Base-by-base conservation (phyloP, 2,888 invertebrate species). In the Athalia rosae region DNA sequence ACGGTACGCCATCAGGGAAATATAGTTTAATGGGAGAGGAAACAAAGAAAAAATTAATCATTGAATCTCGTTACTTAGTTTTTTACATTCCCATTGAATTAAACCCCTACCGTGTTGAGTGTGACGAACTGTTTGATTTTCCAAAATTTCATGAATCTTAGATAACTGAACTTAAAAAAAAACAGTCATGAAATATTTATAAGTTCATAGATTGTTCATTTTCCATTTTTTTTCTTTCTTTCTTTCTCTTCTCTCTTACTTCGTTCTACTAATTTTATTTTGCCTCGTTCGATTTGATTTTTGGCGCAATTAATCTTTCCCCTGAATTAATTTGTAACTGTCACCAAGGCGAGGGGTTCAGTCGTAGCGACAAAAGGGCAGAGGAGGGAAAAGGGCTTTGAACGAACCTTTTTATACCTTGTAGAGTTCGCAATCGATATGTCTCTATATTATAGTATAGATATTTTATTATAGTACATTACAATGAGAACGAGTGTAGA, bases 291-390 rank as follows among this genome's bases (percentile, higher is more conserved):
- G 1, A 11, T 41, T 43, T 43, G n/a, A 1, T 41, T 43, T 62
- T 4, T 11, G 43, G 41, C 8, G 62, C 62, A 43, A 62, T 62
- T 41, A 62, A 62, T 62, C 43, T 62, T 62, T 62, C 15, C 28
- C 11, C 43, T 41, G 62, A 62, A 62, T 62, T 62, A 62, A 62
- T 62, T 62, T 62, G 41, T 62, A 62, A 62, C 62, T 62, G 43
- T 62, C 62, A 43, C 43, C 7, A 43, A n/a, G 3, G 11, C 11
- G 1, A 9, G 11, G 62, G 62, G 62, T 8, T 4, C 28, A 28
- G 28, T 28, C 28, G 28, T 28, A 28, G 28, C 28, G 28, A 28
- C 28, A 28, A 28, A 28, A 28, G 15, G 41, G 6, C n/a, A 3
- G 15, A 4, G 4, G 11, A n/a, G 4, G 1, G 61, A 28, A 28